Evolutionary conservation across 1,140 invertebrate genomes (phyloP), one percentile per base, ranked within the genome.

Genomic region (Aricia agestis): DNA sequence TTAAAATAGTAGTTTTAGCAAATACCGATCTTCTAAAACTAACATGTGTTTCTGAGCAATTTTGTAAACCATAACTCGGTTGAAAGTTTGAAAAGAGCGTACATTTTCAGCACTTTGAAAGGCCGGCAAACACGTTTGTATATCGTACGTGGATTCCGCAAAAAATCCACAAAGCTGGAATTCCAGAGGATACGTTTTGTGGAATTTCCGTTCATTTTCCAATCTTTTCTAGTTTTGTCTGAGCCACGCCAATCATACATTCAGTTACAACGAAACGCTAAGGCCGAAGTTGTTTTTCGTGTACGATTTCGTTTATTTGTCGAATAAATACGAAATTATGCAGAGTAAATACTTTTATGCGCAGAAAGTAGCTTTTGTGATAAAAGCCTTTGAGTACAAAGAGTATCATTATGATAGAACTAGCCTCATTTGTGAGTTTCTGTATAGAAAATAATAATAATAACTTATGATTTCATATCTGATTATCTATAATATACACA

Each of bases 241-340:
- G 45, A 52, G 11, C 9, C 13, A 13, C 11, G 45, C 13, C 36
- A 36, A 52, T 52, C 45, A 52, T 15, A 52, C 45, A 52, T 3
- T 15, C 5, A 52, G 36, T 5, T 1, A 52, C 5, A 52, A 52
- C 11, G 3, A 52, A 15, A 52, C 45, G 11, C 5, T 10, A 13
- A 52, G 45, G 11, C 45, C 13, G 9, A 15, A 52, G 9, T 13
- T 52, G 13, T 52, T 52, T 52, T 42, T 42, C 41, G 41, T 11
- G 45, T 52, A 52, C 45, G 45, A 52, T 15, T 52, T 13, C 10
- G 13, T 15, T 52, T 52, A 52, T 52, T 52, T 52, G 45, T 52
- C 45, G 45, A 52, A 52, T 52, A 52, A 52, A 52, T 52, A 52
- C 45, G 45, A 52, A 52, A 52, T 52, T 52, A 13, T 52, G 45